Base-by-base conservation (phyloP, 2,113 vertebrate genomes). In the Tetrao urogallus region DNA sequence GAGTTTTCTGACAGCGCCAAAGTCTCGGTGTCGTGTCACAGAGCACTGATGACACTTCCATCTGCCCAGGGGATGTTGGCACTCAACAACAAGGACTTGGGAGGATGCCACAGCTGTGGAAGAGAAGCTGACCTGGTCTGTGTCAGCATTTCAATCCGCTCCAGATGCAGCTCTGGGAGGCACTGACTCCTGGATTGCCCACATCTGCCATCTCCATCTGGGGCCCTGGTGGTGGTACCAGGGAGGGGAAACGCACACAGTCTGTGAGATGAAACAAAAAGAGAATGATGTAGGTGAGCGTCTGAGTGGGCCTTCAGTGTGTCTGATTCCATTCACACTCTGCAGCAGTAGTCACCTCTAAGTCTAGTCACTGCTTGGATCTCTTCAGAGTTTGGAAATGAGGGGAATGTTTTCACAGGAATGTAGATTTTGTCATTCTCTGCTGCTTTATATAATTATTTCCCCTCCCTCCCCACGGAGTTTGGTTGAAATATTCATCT, bases 41-140 rank as follows among this genome's bases (percentile, higher is more conserved):
- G 70, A 15, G 14, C 30, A n/a, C 22, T 20, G 77, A 34, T 2
- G 5, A 12, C 38, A 13, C 38, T 73, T 81, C 12, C 43, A 77
- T 47, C 13, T 43, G 40, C 30, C 6, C 12, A 40, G 32, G 63
- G 48, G 56, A 13, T 57, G 70, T 27, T 65, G 56, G 10, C 73
- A 75, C 13, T 7, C 0, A 0, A 22, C 0, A 1, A 3, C 4
- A 3, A 71, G 19, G 20, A 36, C 42, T 48, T 25, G 42, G 70
- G 38, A 81, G 40, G 50, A 42, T 40, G 30, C 50, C 17, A 6
- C 24, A 30, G 30, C 56, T 24, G 57, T 75, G 50, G 45, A 65
- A 65, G 57, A 4, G 6, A 34, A 66, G 57, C 27, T 38, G 30
- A 43, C 4, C 16, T 50, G 38, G 36, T 13, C 25, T 64, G 58